Conservation (phyloP, 2,797 vertebrate genomes). For the Sarcoramphus papa region DNA sequence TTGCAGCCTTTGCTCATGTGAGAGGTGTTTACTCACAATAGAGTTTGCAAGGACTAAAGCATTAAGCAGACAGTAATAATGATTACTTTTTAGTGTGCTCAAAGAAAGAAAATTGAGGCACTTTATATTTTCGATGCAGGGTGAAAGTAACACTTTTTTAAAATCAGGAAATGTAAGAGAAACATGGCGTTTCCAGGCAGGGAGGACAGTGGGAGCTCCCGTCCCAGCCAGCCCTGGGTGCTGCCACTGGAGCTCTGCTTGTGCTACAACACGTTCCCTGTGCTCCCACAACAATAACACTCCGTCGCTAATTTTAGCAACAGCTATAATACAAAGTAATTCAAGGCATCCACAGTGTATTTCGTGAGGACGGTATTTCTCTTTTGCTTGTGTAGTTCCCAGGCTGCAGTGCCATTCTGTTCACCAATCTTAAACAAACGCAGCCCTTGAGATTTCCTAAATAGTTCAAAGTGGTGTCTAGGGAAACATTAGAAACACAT, state of each 20-base stretch:
- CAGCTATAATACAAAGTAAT: slow-evolving; percentile 17
- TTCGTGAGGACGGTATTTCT: slow-evolving; percentile 16
- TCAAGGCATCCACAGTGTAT: slow-evolving; percentile 6
- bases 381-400: slow-evolving; percentile 40
- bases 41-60: background rate
- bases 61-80: background rate
- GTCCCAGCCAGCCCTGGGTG: background rate
- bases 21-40: background rate
- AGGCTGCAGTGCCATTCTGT: slow-evolving; percentile 27
- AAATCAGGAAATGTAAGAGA: background rate
- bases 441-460: slow-evolving; percentile 21
- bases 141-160: background rate
- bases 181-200: background rate
- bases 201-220: background rate
- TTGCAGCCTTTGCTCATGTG: background rate
- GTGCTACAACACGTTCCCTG: background rate
- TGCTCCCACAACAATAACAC: slow-evolving; percentile 17
- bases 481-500: slow-evolving; percentile 48
- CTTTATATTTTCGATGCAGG: background rate
- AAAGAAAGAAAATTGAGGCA: background rate
- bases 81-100: background rate
- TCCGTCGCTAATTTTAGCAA: slow-evolving; percentile 46
- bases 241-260: background rate
- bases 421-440: slow-evolving; percentile 49
- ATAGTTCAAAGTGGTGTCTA: slow-evolving; percentile 39